Evolutionary conservation across 2,888 invertebrate species (phyloP), one percentile per base, ranked within the genome.

Genomic region (Drosophila algonquin): DNA sequence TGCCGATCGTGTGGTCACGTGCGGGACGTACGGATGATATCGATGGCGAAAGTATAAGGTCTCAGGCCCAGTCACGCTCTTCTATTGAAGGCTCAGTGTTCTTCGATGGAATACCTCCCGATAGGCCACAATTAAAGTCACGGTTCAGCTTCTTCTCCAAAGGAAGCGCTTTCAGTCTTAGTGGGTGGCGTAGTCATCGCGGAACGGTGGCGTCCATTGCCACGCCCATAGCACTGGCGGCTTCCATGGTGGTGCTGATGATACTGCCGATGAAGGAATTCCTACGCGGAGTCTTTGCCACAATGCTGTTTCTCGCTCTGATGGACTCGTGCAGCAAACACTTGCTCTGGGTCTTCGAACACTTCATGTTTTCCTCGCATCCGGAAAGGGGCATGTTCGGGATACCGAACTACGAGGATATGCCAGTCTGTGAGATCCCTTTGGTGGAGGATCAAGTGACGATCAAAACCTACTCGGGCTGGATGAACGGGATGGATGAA

Each of bases 371-470:
- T 0, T 61, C 58, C 9, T 72, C 82, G 6, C 82, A 85, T 5
- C 90, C 91, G 1, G 91, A 92, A 69, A 87, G 82, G 3, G 65
- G 54, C 0, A 63, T 75, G 10, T 92, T 92, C 50, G 50, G 79
- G 27, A 80, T 92, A 75, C 92, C 92, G 16, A 89, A 91, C 73
- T 92, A 90, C 65, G 76, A 73, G 24, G 78, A 76, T 24, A 89
- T 90, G 89, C 89, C 93, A 8, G 93, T 94, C 51, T 90, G 94
- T 65, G 93, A 94, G 89, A 93, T 95, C 68, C 93, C 94, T 5
- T 93, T 94, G 1, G 93, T 92, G 16, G 93, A 94, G 83, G 95
- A 95, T 81, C 93, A 94, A 83, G 93, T 93, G 80, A 93, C 93
- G 1, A 81, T 93, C 7, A 92, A 92, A 56, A 92, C 93, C 57